A percentile compares a stretch with the other conserved stretches of the same genome.
Conservation (phyloP, 2,113 vertebrate genomes). For the Butastur rufipennis region DNA sequence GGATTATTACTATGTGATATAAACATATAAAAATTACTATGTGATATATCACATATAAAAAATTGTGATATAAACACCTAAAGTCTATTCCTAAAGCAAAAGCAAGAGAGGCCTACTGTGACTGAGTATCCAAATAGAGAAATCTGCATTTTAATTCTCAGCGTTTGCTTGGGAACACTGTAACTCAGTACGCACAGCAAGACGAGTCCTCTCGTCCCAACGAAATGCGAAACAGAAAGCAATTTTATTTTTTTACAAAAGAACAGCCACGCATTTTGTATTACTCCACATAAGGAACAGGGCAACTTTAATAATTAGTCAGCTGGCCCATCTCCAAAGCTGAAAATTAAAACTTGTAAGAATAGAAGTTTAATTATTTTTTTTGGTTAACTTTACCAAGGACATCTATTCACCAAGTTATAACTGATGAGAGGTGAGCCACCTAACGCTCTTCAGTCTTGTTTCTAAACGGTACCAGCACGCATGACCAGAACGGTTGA, state of each 20-base stretch:
- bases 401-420: neutral
- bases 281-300: neutral
- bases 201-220: fast-evolving
- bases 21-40: no score
- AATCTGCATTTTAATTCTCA: neutral
- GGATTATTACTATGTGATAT: no score
- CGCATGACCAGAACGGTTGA: fast-evolving
- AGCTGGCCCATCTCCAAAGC: neutral
- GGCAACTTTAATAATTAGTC: neutral
- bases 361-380: neutral
- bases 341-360: fast-evolving
- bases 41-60: neutral
- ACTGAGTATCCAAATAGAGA: neutral
- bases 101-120: neutral
- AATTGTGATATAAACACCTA: neutral
- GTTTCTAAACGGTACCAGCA: neutral
- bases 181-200: fast-evolving
- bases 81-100: neutral
- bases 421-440: neutral
- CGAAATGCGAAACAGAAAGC: fast-evolving
- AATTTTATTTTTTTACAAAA: neutral
- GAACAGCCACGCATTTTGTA: neutral
- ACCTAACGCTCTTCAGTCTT: no score
- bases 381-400: neutral
- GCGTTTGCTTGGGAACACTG: neutral